Evolutionary conservation across 2,113 vertebrate species (phyloP).

Genomic region (Heloderma charlesbogerti): DNA sequence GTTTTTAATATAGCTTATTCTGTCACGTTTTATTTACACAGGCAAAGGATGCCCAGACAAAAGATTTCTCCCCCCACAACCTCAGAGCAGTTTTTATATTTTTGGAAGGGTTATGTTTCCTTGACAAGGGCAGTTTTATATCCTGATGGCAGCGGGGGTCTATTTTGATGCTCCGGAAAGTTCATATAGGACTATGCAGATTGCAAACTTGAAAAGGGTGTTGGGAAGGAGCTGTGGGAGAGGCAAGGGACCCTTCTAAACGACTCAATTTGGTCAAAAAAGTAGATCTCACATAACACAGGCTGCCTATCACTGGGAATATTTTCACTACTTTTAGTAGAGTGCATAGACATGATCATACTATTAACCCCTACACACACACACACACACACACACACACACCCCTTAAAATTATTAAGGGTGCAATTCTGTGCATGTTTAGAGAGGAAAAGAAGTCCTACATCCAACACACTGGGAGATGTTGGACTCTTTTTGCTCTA

Average conservation of each 20-base stretch:
- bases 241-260: not conserved
- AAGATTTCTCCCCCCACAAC: not conserved
- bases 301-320: not conserved
- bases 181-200: conserved; percentile 27
- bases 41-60: conserved; percentile 27
- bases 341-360: not conserved
- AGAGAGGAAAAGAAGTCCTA: too few species aligned
- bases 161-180: conserved; percentile 30
- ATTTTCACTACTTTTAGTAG: not conserved
- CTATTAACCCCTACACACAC: not conserved
- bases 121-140: conserved; percentile 26
- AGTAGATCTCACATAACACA: not conserved
- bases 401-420: not conserved
- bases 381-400: not conserved
- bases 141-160: conserved; percentile 6
- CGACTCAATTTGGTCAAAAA: not conserved
- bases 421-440: too few species aligned
- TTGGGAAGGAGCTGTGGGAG: not conserved
- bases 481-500: too few species aligned
- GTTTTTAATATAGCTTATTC: not conserved
- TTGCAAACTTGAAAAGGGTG: not conserved
- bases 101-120: conserved; percentile 40
- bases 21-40: conserved; percentile 26
- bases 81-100: conserved; percentile 30
- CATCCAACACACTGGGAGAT: too few species aligned